Evolutionary conservation across 2,888 invertebrate genomes (phyloP).

Genomic region (Platerodrilus igneus): DNA sequence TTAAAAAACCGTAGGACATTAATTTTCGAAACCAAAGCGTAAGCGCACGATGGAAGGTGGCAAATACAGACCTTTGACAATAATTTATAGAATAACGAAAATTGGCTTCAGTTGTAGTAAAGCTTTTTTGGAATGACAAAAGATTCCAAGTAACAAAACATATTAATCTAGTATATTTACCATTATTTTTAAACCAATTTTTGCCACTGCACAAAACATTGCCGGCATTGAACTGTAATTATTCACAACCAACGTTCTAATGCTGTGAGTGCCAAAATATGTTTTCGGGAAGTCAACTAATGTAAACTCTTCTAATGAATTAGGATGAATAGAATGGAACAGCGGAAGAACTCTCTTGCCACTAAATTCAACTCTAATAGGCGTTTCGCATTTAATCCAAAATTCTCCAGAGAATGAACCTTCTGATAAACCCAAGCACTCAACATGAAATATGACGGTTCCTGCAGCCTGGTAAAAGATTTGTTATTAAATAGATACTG

Average conservation of each 20-base stretch:
- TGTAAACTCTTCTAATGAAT: conserved; percentile 42
- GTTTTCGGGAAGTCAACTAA: conserved; percentile 47
- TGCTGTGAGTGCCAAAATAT: conserved; percentile 41
- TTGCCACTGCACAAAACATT: conserved; percentile 45
- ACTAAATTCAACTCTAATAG: conserved; percentile 36
- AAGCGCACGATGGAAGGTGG: too few relatives aligned
- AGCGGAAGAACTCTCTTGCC: conserved; percentile 42
- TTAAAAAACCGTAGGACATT: too few relatives aligned
- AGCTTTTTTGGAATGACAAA: too few relatives aligned
- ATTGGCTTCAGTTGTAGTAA: too few relatives aligned
- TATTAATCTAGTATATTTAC: too few relatives aligned
- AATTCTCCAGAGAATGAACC: conserved; percentile 35
- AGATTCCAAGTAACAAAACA: too few relatives aligned
- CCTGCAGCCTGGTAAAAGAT: conserved; percentile 14
- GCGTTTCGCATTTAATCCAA: conserved; percentile 45
- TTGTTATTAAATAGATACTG: too few relatives aligned
- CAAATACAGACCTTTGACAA: too few relatives aligned
- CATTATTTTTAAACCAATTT: conserved; percentile 35
- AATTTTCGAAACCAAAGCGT: too few relatives aligned
- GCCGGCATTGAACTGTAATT: conserved; percentile 45
- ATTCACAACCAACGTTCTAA: conserved; percentile 42
- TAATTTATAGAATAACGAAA: too few relatives aligned
- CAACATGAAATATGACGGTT: conserved; percentile 11
- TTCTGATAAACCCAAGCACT: conserved; percentile 12
- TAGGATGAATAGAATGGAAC: conserved; percentile 42